Conservation (phyloP, 2,888 invertebrate genomes). For the Athalia rosae region DNA sequence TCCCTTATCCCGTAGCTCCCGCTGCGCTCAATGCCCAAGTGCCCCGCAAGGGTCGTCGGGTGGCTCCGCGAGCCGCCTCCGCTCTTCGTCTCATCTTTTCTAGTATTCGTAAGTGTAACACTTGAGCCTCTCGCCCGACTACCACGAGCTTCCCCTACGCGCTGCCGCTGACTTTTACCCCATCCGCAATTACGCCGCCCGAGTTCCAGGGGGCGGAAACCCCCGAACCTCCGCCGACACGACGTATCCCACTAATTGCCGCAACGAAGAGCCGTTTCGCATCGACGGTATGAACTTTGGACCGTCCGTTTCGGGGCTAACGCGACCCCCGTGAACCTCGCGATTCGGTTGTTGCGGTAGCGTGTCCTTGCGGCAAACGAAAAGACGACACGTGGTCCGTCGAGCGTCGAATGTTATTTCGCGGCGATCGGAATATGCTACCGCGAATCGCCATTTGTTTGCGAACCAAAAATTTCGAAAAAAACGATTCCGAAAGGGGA, state of each 20-base stretch:
- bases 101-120: slow-evolving; percentile 34
- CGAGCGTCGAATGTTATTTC: too few species aligned
- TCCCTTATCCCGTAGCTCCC: slow-evolving; percentile 52
- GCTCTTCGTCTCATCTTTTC: slow-evolving; percentile 41
- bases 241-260: slow-evolving; percentile 24
- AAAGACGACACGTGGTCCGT: too few species aligned
- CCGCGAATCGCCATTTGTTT: too few species aligned
- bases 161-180: slow-evolving; percentile 11
- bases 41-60: neutral
- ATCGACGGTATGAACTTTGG: neutral
- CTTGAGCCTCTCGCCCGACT: slow-evolving; percentile 29
- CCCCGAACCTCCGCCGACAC: slow-evolving; percentile 1
- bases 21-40: slow-evolving; percentile 7
- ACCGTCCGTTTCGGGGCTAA: neutral
- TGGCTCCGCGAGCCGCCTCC: neutral
- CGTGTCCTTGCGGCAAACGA: too few species aligned
- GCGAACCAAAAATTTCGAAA: too few species aligned
- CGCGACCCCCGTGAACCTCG: too few species aligned
- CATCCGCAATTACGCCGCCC: slow-evolving; percentile 17
- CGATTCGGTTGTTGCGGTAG: too few species aligned
- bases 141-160: too few species aligned
- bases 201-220: neutral
- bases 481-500: too few species aligned
- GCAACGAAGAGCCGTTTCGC: slow-evolving; percentile 1
- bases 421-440: too few species aligned